These are phyloP conservation scores for Leptodirus hochenwartii DNA, from an alignment of 2,888 invertebrate genomes.

Conservation along the genomic window DNA sequence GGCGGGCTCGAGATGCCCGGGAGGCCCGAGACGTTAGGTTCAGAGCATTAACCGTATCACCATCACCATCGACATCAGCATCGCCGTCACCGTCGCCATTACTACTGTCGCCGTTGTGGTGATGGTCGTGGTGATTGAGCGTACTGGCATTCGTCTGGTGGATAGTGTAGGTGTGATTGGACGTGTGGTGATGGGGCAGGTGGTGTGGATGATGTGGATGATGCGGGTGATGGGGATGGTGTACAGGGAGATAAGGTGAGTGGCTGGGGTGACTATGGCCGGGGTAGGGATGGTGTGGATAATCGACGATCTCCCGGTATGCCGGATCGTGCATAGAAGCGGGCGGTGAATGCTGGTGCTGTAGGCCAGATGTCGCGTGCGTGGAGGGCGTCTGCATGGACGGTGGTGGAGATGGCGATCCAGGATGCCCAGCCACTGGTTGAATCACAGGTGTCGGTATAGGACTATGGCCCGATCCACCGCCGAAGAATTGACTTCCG, in stretches of 20 bases:
- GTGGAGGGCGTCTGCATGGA: conserved; percentile 27
- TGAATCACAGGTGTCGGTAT: conserved; percentile 43
- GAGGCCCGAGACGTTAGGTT: conserved; percentile 42
- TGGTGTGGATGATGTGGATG: conserved; percentile 13
- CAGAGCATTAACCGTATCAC: conserved; percentile 42
- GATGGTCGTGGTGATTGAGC: conserved; percentile 16
- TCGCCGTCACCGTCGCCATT: conserved; percentile 28
- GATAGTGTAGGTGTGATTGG: too few relatives aligned
- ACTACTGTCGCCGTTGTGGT: conserved; percentile 16
- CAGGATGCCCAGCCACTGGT: conserved; percentile 27
- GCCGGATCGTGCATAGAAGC: conserved; percentile 15
- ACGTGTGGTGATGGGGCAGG: conserved; percentile 16
- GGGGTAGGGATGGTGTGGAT: too few relatives aligned
- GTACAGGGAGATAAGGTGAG: conserved; percentile 11
- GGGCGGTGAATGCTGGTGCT: too few relatives aligned
- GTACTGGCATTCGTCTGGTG: too few relatives aligned
- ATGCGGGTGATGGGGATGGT: conserved; percentile 9
- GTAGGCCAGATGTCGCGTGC: conserved; percentile 28
- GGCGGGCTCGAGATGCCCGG: conserved; percentile 19
- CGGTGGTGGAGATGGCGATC: conserved; percentile 32
- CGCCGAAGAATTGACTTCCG: conserved; percentile 33
- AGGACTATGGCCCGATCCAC: conserved; percentile 32
- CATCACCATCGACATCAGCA: conserved; percentile 30
- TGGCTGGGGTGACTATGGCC: conserved; percentile 20
- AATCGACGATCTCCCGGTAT: conserved; percentile 30